Conservation (phyloP, 2,888 invertebrate genomes). For the Nebria brevicollis region DNA sequence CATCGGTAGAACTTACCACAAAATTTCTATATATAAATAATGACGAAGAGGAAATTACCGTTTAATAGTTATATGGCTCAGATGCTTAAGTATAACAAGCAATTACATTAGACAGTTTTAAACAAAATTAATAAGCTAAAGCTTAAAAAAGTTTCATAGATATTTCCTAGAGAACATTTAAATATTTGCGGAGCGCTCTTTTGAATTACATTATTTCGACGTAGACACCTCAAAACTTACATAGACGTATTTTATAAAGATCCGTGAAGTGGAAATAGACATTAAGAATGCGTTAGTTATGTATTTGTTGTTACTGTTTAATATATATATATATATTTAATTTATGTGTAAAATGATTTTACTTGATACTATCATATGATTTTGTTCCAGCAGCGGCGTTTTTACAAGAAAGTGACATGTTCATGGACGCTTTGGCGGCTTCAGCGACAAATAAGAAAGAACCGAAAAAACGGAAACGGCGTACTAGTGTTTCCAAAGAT, state of each 20-base stretch:
- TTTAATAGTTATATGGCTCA: no score
- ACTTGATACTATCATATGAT: constrained; percentile 32
- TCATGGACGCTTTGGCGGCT: constrained; percentile 90
- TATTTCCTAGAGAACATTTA: no score
- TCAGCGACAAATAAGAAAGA: constrained; percentile 79
- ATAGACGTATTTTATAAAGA: no score
- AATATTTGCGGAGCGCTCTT: no score
- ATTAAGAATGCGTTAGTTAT: neutral
- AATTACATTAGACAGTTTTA: no score
- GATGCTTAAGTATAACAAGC: no score
- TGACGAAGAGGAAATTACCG: no score
- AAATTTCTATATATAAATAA: neutral
- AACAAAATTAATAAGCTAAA: no score
- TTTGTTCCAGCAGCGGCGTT: constrained; percentile 68
- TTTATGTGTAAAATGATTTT: neutral
- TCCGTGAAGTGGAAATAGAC: neutral
- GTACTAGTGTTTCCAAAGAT: constrained; percentile 77
- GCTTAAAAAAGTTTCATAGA: no score
- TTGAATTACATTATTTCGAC: no score
- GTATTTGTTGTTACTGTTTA: neutral
- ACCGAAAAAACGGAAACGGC: constrained; percentile 81
- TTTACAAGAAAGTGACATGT: constrained; percentile 90
- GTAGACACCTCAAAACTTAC: no score
- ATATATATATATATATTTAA: neutral
- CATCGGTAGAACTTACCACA: neutral